Percentiles rank a stretch among this genome's conserved stretches.
Conservation (phyloP, 2,113 vertebrate genomes). For the Urocitellus parryii region DNA sequence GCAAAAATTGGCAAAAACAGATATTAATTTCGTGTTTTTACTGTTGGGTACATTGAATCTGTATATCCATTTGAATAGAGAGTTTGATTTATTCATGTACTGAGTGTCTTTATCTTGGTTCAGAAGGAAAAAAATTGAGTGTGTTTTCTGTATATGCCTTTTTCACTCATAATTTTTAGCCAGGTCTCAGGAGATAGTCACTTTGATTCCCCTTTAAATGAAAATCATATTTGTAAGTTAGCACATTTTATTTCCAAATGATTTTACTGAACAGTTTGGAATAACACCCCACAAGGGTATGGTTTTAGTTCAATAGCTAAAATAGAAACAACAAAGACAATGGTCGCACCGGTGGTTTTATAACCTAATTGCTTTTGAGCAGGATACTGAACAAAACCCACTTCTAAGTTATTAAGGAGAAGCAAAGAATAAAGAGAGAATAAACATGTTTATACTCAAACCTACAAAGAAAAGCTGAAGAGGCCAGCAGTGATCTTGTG, state of each 20-base stretch:
- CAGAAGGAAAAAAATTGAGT: not conserved
- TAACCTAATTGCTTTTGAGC: not conserved
- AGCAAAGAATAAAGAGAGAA: conserved; percentile 20
- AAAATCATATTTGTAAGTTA: not conserved
- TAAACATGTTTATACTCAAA: conserved; percentile 32
- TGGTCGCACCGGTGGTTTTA: not conserved
- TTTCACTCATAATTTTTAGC: not conserved
- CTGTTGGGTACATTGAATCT: not conserved
- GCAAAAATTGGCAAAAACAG: conserved; percentile 12
- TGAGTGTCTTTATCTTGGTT: conserved; percentile 12
- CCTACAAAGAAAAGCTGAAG: not conserved
- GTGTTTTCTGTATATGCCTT: not conserved
- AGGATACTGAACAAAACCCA: not conserved
- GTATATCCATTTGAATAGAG: not conserved
- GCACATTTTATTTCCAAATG: conserved; percentile 4
- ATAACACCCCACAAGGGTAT: not conserved
- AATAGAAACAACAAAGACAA: not conserved
- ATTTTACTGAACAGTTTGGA: not conserved
- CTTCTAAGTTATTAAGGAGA: not conserved
- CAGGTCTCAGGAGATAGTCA: not conserved
- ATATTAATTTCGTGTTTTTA: conserved; percentile 57
- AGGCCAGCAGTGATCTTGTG: not conserved
- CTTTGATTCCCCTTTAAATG: conserved; percentile 5
- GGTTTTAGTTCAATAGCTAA: not conserved
- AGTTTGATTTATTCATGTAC: conserved; percentile 6